phyloP scores from a whole-genome alignment of 92 coral and sea anemone genomes.

The Hydrozoanthus gracilis region DNA sequence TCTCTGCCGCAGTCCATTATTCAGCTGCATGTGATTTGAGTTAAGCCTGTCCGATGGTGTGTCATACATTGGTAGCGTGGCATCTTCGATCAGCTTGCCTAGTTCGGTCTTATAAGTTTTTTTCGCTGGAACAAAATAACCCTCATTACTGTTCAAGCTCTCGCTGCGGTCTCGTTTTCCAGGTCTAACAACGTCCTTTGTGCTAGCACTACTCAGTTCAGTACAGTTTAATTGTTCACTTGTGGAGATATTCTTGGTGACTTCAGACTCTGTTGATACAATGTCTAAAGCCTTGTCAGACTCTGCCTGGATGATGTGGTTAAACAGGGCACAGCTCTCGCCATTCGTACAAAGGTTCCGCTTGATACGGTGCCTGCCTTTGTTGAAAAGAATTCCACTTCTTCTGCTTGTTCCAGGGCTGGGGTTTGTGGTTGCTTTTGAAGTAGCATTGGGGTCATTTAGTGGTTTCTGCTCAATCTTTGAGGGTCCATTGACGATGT shows the following conservation, averaged over 20 bases:
- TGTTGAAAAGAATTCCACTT: conserved; percentile 97
- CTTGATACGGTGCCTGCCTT: conserved; percentile 90
- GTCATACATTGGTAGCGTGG: conserved; percentile 89
- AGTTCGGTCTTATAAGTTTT: conserved; percentile 87
- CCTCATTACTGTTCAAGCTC: conserved; percentile 66
- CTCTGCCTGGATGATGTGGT: conserved; percentile 72
- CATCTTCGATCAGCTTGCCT: conserved; percentile 89
- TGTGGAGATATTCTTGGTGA: conserved; percentile 80
- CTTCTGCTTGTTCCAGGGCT: conserved; percentile 99
- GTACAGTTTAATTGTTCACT: conserved; percentile 58
- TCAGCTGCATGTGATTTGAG: conserved; percentile 73
- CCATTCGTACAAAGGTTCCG: conserved; percentile 80
- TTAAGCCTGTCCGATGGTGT: conserved; percentile 69
- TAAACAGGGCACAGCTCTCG: conserved; percentile 64
- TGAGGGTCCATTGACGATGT: conserved; percentile 52
- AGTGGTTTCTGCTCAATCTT: conserved; percentile 59
- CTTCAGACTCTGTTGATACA: conserved; percentile 75
- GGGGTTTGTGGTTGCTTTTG: conserved; percentile 91
- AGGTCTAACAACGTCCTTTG: conserved; percentile 59
- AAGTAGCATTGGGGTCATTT: conserved; percentile 51
- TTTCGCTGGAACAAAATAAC: conserved; percentile 59
- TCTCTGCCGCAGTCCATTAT: conserved; percentile 92
- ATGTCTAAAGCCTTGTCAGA: conserved; percentile 68
- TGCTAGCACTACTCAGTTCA: conserved; percentile 11
- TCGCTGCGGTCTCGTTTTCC: conserved; percentile 73